Conservation (phyloP, 1,140 invertebrate genomes). For the Nasonia vitripennis region DNA sequence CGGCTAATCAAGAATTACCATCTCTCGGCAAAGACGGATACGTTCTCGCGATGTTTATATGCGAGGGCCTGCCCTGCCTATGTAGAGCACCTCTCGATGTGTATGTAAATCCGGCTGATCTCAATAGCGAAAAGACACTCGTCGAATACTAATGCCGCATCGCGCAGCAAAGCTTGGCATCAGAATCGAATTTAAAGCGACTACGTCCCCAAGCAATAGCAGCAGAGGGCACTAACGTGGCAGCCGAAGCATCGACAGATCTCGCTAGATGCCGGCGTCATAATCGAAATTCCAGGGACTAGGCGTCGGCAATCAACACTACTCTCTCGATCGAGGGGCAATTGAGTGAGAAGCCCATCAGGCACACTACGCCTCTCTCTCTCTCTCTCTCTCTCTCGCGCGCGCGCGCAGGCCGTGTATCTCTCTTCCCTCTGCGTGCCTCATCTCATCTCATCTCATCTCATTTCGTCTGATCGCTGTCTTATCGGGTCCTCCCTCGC, state of each 20-base stretch:
- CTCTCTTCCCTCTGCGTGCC: not conserved
- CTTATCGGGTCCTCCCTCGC: constrained; percentile 6
- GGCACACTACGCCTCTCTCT: not conserved
- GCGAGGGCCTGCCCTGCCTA: not conserved
- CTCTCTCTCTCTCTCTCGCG: no score
- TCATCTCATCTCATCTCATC: constrained; percentile 16
- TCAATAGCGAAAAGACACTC: not conserved
- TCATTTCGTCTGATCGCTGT: constrained; percentile 25
- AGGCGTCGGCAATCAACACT: constrained; percentile 11
- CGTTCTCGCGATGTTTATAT: not conserved
- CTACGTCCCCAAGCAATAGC: not conserved
- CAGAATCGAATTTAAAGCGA: not conserved
- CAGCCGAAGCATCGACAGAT: not conserved
- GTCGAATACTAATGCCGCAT: not conserved
- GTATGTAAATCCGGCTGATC: not conserved
- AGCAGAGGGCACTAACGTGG: not conserved
- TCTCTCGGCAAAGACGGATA: no score
- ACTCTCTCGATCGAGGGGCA: not conserved
- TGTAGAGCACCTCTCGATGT: not conserved
- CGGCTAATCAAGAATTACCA: no score
- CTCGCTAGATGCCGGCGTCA: constrained; percentile 6
- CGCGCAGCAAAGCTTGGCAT: not conserved
- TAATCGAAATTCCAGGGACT: constrained; percentile 21
- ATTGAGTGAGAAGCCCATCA: constrained; percentile 12
- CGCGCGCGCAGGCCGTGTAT: not conserved